These are phyloP conservation scores for Drosophila asahinai DNA, from an alignment of 1,140 invertebrate genomes.

Conservation along the genomic window DNA sequence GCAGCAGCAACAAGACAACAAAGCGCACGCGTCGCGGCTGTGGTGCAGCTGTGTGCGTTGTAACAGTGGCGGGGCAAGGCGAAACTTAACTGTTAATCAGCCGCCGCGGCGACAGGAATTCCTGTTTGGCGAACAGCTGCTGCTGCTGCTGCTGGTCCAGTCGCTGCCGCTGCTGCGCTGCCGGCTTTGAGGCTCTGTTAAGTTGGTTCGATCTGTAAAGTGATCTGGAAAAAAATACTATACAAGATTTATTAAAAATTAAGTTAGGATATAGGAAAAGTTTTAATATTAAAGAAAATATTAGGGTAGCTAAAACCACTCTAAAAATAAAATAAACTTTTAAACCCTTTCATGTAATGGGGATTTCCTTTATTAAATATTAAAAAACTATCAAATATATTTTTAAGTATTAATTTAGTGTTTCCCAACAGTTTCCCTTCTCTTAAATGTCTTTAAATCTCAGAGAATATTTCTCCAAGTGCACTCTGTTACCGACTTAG, in stretches of 20 bases:
- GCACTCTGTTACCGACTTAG: slow-evolving; percentile 25
- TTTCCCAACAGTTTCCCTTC: background rate
- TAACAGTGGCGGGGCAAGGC: slow-evolving; percentile 36
- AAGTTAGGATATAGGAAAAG: background rate
- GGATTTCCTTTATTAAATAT: background rate
- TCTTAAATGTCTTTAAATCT: too few relatives aligned
- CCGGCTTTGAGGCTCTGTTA: slow-evolving; percentile 26
- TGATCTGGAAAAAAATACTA: background rate
- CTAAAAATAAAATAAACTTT: too few relatives aligned
- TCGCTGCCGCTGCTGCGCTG: background rate
- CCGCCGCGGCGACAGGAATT: slow-evolving; percentile 32
- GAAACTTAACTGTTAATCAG: slow-evolving; percentile 60
- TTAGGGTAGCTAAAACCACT: background rate
- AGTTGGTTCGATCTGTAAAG: slow-evolving; percentile 22
- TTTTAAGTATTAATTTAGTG: too few relatives aligned
- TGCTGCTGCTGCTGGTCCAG: slow-evolving; percentile 15
- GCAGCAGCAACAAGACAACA: slow-evolving; percentile 56
- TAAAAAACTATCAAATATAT: background rate
- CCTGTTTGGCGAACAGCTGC: slow-evolving; percentile 57
- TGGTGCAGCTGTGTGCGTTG: slow-evolving; percentile 25
- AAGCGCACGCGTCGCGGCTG: slow-evolving; percentile 65
- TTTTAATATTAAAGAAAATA: background rate
- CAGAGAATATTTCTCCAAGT: slow-evolving; percentile 11
- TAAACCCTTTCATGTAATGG: too few relatives aligned
- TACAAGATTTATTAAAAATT: background rate